These are phyloP conservation scores for Eublepharis macularius DNA, from an alignment of 2,113 vertebrate species.

Conservation along the genomic window DNA sequence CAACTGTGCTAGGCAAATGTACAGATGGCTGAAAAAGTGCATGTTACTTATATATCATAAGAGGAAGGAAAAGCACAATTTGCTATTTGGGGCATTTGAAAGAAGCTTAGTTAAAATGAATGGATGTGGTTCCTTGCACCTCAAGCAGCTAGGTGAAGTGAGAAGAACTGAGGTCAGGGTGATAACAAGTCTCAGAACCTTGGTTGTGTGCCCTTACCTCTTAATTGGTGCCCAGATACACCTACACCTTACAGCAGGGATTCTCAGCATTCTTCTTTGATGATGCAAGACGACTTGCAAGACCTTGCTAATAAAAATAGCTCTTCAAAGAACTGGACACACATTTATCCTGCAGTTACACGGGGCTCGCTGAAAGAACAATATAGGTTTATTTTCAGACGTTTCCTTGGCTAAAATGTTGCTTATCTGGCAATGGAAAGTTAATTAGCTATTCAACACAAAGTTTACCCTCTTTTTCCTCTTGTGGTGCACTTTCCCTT, in stretches of 20 bases:
- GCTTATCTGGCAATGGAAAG: not conserved
- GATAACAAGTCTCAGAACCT: not conserved
- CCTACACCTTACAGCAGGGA: slow-evolving; percentile 3
- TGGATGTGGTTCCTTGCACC: not conserved
- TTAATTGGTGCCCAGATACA: slow-evolving; percentile 18
- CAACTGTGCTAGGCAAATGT: not conserved
- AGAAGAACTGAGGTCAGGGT: not conserved
- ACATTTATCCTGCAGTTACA: not conserved
- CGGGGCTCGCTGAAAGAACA: not conserved
- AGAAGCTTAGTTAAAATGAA: not conserved
- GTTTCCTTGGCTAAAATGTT: not conserved
- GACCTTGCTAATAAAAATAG: not conserved
- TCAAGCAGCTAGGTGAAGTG: not conserved
- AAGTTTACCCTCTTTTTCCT: not conserved
- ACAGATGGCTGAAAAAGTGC: not conserved
- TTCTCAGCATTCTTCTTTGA: not conserved
- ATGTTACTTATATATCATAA: not conserved
- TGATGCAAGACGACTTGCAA: not conserved
- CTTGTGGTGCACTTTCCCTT: not conserved
- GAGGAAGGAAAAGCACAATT: too few species aligned
- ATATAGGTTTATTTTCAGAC: not conserved
- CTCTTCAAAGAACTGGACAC: not conserved
- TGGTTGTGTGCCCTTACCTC: slow-evolving; percentile 6
- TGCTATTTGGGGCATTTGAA: not conserved
- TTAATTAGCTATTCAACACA: not conserved